These are phyloP conservation scores for Lophotriccus pileatus DNA, from an alignment of 2,797 vertebrate species.

Conservation along the genomic window DNA sequence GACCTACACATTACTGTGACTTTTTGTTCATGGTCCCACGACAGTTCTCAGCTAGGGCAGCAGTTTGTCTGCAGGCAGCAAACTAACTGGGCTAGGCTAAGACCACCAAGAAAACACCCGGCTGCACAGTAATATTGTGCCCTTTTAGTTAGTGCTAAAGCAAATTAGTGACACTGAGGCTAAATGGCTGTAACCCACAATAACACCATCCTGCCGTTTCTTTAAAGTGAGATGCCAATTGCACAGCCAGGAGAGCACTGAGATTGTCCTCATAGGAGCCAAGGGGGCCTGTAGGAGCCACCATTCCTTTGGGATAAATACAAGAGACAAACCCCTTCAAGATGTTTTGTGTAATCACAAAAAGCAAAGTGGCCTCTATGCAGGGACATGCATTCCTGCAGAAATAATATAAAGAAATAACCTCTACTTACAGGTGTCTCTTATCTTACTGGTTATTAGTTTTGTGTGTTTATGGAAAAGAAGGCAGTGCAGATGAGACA, in stretches of 20 bases:
- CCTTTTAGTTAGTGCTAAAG: background rate
- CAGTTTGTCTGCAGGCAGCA: background rate
- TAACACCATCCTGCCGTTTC: background rate
- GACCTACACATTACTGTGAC: background rate
- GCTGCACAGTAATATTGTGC: background rate
- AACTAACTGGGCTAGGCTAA: background rate
- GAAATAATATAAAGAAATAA: background rate
- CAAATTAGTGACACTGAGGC: background rate
- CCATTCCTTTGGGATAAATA: background rate
- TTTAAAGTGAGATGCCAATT: background rate
- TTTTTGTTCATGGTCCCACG: background rate
- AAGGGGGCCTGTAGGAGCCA: background rate
- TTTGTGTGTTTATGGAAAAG: background rate
- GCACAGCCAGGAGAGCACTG: background rate
- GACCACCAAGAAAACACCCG: background rate
- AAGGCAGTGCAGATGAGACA: background rate
- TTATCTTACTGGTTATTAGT: background rate
- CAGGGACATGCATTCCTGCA: background rate
- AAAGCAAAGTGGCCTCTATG: fast-evolving
- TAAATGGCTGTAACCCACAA: background rate
- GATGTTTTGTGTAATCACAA: background rate
- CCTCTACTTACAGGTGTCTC: background rate
- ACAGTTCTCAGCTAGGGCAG: background rate
- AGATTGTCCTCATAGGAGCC: background rate
- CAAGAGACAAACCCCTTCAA: background rate